Percentiles rank a stretch among this genome's conserved stretches.
These are phyloP conservation scores for Pycnonotus jocosus DNA, from an alignment of 2,113 vertebrate species.

Conservation along the genomic window DNA sequence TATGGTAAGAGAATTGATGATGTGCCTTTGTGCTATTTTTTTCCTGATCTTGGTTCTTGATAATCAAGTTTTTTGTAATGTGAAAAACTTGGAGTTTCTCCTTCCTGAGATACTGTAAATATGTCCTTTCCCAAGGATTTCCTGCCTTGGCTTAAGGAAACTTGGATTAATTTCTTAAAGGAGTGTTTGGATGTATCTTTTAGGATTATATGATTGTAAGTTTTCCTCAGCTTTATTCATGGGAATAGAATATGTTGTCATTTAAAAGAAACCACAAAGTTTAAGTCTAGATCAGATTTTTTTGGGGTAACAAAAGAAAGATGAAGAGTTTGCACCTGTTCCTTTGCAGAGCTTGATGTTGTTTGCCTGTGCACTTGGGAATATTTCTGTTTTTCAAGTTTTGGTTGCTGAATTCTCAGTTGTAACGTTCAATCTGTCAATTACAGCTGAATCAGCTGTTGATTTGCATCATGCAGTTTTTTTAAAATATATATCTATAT, in stretches of 20 bases:
- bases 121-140: not conserved
- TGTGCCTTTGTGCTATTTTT: not conserved
- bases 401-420: not conserved
- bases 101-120: not conserved
- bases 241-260: not conserved
- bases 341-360: not conserved
- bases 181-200: not conserved
- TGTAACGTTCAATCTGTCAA: not conserved
- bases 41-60: not conserved
- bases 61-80: not conserved
- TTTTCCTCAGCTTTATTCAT: not conserved
- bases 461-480: not conserved
- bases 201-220: not conserved
- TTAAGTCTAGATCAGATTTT: not conserved
- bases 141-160: not conserved
- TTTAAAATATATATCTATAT: accelerated
- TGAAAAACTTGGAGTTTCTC: not conserved
- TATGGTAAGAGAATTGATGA: slow-evolving; percentile 75
- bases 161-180: not conserved
- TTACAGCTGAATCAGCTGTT: not conserved
- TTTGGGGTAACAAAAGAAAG: not conserved
- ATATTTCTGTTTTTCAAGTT: not conserved
- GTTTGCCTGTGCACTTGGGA: not conserved
- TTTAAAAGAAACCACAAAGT: not conserved
- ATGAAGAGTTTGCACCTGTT: not conserved